Evolutionary conservation across 2,113 vertebrate genomes (phyloP).

Genomic region (Daboia siamensis): DNA sequence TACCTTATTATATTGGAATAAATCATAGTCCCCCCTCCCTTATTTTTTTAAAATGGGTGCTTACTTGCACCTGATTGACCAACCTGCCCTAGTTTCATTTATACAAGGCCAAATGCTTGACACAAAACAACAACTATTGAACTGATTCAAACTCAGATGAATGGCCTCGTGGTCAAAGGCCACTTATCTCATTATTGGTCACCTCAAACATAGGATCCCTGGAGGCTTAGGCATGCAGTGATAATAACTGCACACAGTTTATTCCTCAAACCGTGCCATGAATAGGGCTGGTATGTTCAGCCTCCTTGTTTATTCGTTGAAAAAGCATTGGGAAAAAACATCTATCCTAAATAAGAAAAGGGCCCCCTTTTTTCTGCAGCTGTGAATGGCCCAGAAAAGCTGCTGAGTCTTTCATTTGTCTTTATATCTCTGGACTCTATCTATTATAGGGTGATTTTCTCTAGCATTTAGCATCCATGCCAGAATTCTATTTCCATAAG

Average conservation of each 20-base stretch:
- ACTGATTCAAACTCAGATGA: background rate
- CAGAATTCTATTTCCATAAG: background rate
- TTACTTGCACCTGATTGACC: background rate
- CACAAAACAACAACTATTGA: background rate
- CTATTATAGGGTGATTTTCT: conserved; percentile 23
- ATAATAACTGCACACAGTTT: background rate
- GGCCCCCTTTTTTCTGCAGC: background rate
- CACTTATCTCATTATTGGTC: background rate
- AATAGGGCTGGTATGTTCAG: background rate
- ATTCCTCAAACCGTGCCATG: background rate
- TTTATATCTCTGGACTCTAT: background rate
- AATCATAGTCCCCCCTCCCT: background rate
- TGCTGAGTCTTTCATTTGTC: background rate
- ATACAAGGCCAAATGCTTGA: background rate
- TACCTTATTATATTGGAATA: too few relatives aligned
- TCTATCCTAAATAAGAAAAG: conserved; percentile 28
- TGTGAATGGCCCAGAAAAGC: background rate
- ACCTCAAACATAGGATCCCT: background rate
- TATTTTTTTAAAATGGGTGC: background rate
- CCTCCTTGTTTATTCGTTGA: background rate
- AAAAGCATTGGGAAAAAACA: background rate
- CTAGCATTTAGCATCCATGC: conserved; percentile 31
- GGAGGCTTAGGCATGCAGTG: background rate
- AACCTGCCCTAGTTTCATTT: background rate
- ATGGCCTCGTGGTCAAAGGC: background rate